A percentile compares a stretch with the other conserved stretches of the same genome.
Conservation (phyloP, 2,888 invertebrate genomes). For the Heliconius cydno region DNA sequence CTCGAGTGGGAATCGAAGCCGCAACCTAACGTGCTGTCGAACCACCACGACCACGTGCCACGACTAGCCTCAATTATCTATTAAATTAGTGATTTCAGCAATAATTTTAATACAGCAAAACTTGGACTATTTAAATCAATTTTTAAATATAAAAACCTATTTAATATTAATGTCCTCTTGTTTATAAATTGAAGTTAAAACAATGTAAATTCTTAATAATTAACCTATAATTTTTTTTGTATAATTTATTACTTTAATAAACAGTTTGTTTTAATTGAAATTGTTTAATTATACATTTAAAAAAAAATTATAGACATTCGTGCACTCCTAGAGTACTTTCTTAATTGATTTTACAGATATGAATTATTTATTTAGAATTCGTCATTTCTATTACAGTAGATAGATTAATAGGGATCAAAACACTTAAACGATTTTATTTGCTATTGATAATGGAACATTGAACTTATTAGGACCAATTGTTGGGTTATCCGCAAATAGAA, state of each 20-base stretch:
- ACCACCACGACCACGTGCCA: too few relatives aligned
- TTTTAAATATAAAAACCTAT: background rate
- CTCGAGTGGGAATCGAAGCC: too few relatives aligned
- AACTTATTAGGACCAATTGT: slow-evolving; percentile 31
- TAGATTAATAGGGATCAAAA: slow-evolving; percentile 31
- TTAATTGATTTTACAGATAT: slow-evolving; percentile 15
- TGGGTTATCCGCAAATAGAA: slow-evolving; percentile 22
- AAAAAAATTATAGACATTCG: background rate
- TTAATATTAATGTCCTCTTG: background rate
- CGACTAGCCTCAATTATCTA: too few relatives aligned
- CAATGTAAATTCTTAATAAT: slow-evolving; percentile 3
- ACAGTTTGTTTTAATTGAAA: background rate
- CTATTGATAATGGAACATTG: slow-evolving; percentile 42
- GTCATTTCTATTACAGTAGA: slow-evolving; percentile 8
- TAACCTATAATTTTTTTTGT: background rate
- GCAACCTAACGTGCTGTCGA: too few relatives aligned
- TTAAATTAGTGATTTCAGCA: background rate
- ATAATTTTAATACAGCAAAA: too few relatives aligned
- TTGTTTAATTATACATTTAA: background rate
- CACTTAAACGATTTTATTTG: slow-evolving; percentile 39
- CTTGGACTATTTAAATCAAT: background rate
- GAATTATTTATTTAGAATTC: slow-evolving; percentile 23
- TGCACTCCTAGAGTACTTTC: slow-evolving; percentile 12
- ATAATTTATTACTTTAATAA: background rate
- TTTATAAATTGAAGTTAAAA: background rate